These are phyloP conservation scores for Balaenoptera acutorostrata DNA, from an alignment of 2,113 vertebrate species.

Conservation along the genomic window DNA sequence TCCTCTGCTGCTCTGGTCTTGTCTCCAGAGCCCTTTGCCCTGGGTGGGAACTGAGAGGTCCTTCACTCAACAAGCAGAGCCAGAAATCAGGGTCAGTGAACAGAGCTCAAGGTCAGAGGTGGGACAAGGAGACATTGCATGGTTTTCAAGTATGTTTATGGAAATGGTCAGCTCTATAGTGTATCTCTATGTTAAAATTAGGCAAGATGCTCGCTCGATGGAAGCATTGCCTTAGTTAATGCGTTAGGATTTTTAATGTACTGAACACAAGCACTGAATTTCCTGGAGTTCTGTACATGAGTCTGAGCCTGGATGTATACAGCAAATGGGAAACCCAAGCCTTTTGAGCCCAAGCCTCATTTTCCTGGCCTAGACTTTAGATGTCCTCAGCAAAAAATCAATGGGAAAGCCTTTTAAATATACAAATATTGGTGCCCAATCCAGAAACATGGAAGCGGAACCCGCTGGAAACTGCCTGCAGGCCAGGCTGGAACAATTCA, in stretches of 20 bases:
- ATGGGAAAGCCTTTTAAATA: neutral
- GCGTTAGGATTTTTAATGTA: neutral
- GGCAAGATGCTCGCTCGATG: neutral
- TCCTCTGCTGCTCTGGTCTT: neutral
- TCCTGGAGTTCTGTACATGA: neutral
- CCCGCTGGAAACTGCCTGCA: neutral
- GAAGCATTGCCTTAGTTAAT: neutral
- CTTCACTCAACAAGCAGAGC: neutral
- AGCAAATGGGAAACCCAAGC: neutral
- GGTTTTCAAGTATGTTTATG: neutral
- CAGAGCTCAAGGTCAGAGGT: neutral
- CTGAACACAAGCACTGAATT: neutral
- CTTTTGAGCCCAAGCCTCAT: neutral
- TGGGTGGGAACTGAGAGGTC: neutral
- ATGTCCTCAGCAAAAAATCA: neutral
- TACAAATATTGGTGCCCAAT: neutral
- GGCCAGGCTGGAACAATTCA: neutral
- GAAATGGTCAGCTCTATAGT: neutral
- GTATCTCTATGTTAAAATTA: neutral
- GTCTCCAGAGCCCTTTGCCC: neutral
- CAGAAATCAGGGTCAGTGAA: neutral
- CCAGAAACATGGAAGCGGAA: neutral
- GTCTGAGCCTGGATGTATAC: neutral
- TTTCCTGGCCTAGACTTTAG: neutral
- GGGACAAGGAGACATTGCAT: neutral